phyloP scores from a whole-genome alignment of 2,113 vertebrate genomes.

The Blennius ocellaris region DNA sequence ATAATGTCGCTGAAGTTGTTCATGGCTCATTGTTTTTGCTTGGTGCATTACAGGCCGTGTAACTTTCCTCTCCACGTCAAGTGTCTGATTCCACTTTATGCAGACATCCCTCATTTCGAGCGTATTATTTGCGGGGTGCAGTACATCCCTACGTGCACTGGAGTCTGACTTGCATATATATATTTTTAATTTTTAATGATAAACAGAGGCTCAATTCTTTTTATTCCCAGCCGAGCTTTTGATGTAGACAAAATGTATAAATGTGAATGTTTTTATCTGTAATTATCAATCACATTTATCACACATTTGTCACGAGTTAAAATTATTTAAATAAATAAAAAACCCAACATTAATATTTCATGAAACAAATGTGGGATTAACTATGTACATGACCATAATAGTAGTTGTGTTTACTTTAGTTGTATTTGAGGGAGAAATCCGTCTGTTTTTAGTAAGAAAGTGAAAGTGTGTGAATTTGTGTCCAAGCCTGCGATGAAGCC shows the following conservation, averaged over 20 bases:
- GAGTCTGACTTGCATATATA: slow-evolving; percentile 16
- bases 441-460: slow-evolving; percentile 25
- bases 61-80: slow-evolving; percentile 61
- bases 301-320: slow-evolving; percentile 11
- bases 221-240: slow-evolving; percentile 58
- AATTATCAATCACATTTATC: slow-evolving; percentile 70
- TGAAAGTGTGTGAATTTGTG: slow-evolving; percentile 32
- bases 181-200: slow-evolving; percentile 58
- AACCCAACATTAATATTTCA: slow-evolving; percentile 11
- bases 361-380: slow-evolving; percentile 8
- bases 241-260: slow-evolving; percentile 44
- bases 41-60: slow-evolving; percentile 69
- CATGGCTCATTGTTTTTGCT: slow-evolving; percentile 71
- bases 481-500: slow-evolving; percentile 24
- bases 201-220: slow-evolving; percentile 50
- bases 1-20: slow-evolving; percentile 70
- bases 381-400: slow-evolving; percentile 10
- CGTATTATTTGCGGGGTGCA: slow-evolving; percentile 31
- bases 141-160: slow-evolving; percentile 6
- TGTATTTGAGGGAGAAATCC: slow-evolving; percentile 4
- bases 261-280: slow-evolving; percentile 25
- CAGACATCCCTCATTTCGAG: slow-evolving; percentile 51
- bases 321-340: slow-evolving; percentile 30
- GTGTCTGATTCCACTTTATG: slow-evolving; percentile 53
- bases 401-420: slow-evolving; percentile 24